Evolutionary conservation across 2,113 vertebrate genomes (phyloP), one percentile per base, ranked within the genome.

Genomic region (Ctenomys sociabilis): DNA sequence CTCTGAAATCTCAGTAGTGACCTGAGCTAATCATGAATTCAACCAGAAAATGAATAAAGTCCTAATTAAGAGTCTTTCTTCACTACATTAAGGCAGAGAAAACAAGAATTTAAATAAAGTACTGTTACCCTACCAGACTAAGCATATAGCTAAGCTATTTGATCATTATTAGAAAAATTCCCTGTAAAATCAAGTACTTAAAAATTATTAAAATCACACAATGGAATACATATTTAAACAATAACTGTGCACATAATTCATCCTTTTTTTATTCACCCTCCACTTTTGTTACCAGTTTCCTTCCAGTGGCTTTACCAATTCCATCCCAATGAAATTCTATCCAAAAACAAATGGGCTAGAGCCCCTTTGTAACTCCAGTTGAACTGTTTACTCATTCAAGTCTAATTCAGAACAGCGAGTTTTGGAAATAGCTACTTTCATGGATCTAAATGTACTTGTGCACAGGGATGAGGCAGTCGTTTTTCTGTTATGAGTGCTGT

Each of bases 41-140:
- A 61, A 91, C 72, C 93, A 73, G 40, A 11, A 84, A 90, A 95
- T 85, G 63, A 92, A 45, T 66, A 57, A 93, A 85, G 83, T 90
- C 68, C 88, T 93, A 49, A 85, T 12, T 59, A 86, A 66, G 59
- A 87, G 37, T 52, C 22, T 81, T 49, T 35, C 32, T 64, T 73
- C 22, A 78, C n/a, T 37, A 57, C 32, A 12, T 63, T 90, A 94
- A 88, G 66, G 73, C 63, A 94, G 72, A 72, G 63, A 87, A 97
- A 90, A 57, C 22, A 96, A 6, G n/a, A 83, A 86, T 49, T 81
- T 43, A 88, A 95, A 95, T 96, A 90, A 88, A 95, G 94, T 96
- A 90, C 37, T 28, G 28, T 84, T 59, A 64, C 32, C 37, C 28
- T 52, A 75, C 43, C 59, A 68, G 85, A 94, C 49, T 54, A 85